Evolutionary conservation across 2,113 vertebrate genomes (phyloP), one percentile per base, ranked within the genome.

Genomic region (Eolophus roseicapilla): DNA sequence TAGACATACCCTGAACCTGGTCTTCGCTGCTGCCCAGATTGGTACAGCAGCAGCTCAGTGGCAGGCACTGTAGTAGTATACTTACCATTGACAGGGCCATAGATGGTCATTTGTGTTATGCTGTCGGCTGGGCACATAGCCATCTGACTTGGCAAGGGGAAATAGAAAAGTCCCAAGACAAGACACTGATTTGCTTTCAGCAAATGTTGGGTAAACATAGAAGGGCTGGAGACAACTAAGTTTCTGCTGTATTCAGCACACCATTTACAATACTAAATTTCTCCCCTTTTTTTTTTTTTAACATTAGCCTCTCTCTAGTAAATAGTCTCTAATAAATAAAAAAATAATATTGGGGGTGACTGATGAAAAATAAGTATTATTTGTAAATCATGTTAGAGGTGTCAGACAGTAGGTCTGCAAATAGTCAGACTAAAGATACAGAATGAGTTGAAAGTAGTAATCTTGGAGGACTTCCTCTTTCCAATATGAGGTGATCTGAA

Each of bases 81-180:
- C 62, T 84, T 59, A 91, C 55, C 93, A 65, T 49, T 86, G 73
- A 68, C 82, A 96, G 77, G 55, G 88, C 95, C 95, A 96, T 96
- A 96, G 92, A 94, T 97, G 95, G 95, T 73, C 92, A 97, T 96
- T 65, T 90, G 83, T 86, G 82, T 91, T 94, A 41, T 46, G 80
- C 90, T 86, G 77, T 49, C 93, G 88, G 65, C 92, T 13, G 19
- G 88, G 91, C 28, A 5, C 11, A 7, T 59, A 0, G 1, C 95
- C 96, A 69, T 52, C 55, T 74, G 83, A 76, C 79, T 93, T 95
- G 86, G 83, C 92, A 79, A 68, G 35, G 35, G 86, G 69, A 94
- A 93, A 84, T 39, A 41, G 39, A 92, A 92, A 95, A 82, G 86
- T 87, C 77, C 74, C 49, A 88, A 96, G 92, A 53, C 90, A 89